Base-by-base conservation (phyloP, 2,888 invertebrate species). In the Galeopsomyia nigrocyanea region DNA sequence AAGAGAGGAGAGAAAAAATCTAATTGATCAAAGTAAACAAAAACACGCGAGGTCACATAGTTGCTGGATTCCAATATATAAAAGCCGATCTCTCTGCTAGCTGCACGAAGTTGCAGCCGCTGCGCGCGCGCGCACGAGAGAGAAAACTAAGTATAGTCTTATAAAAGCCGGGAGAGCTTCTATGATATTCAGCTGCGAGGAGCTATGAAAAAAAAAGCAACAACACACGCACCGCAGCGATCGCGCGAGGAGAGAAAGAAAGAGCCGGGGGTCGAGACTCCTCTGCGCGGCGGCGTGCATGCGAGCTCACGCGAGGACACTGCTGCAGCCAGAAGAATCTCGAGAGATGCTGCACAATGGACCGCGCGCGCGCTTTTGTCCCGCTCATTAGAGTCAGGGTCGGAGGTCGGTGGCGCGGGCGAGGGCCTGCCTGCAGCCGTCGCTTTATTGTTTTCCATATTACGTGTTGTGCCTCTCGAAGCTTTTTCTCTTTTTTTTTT, bases 341-440 rank as follows among this genome's bases (percentile, higher is more conserved):
- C 31, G 31, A 31, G 31, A 31, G 10, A 17, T 13, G 49, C 49
- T 31, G 63, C 19, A 83, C 82, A 83, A 83, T 83, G 81, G 82
- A 39, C 10, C 82, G 3, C 26, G 26, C 80, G 78, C 78, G 81
- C 79, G 31, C 66, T n/a, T 53, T 53, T 81, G 75, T 77, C 80
- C 79, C 80, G 82, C 81, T 84, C 83, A 82, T 84, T 83, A 84
- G 81, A 82, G 81, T 72, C 75, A 74, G 77, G 82, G 82, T 83
- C 82, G 78, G 71, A 79, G 83, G 82, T 82, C 79, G 78, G 80
- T 77, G 49, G 73, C 71, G 70, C 75, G 64, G 68, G 73, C 73
- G 74, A 77, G 75, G 19, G 21, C 9, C 26, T 19, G 53, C 50
- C 62, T 31, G 62, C 62, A 67, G 65, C 49, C 3, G 10, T 0